Base-by-base conservation (phyloP, 1,140 invertebrate genomes). In the Wiebesia pumilae region DNA sequence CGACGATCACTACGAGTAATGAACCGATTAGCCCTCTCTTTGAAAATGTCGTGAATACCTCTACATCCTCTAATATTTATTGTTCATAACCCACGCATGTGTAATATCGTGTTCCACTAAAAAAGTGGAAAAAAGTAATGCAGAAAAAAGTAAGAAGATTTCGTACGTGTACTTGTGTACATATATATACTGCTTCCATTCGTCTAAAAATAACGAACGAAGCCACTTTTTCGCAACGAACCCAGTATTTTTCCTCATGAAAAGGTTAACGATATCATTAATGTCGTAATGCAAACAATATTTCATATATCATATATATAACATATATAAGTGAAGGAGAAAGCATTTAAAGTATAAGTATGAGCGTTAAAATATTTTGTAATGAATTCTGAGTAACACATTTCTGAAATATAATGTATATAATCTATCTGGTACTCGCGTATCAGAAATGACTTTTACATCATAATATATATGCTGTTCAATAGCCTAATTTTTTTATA, bases 11-110 rank as follows among this genome's bases (percentile, higher is more conserved):
- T n/a, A 88, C 89, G 79, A 89, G 85, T 58, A 90, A 89, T 82
- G 90, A 93, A 69, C 88, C 88, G 73, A 88, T 89, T 21, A 91
- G 88, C 85, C 91, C 91, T 82, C 89, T 92, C 81, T 92, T 92
- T 88, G 91, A 92, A 81, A 90, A 88, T 81, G 90, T 89, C 84
- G 38, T 38, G 6, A 90, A 91, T 54, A 90, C 92, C 16, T 90
- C 90, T 54, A 91, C 91, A 69, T 91, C 92, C 35, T 65, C 58
- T 30, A 33, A 80, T n/a, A 51, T 73, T 16, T 83, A 79, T 51
- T 51, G 82, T 30, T 69, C 65, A n/a, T 83, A 83, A 54, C 81
- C 27, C 54, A 62, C 24, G n/a, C 38, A 40, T n/a, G 35, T 47
- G 19, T 54, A 54, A 75, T 7, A 10, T 51, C 19, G 51, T 4